Evolutionary conservation across 1,140 invertebrate species (phyloP).

Genomic region (Hesperophylax magnus): DNA sequence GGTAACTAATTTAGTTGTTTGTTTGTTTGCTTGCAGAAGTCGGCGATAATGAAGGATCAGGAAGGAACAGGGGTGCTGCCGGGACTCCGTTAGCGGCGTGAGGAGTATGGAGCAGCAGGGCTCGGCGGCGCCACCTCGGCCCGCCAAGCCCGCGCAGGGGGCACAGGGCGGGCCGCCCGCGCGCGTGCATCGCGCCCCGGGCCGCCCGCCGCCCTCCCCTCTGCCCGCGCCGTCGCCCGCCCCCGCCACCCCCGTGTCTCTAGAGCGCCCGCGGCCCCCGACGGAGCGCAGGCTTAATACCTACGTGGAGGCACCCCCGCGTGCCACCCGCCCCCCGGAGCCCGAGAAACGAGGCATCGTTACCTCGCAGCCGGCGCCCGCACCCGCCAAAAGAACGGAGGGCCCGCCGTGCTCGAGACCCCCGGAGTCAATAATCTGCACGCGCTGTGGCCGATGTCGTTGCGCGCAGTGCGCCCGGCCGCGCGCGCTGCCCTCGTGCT

Average conservation of each 20-base stretch:
- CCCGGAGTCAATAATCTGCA: slow-evolving; percentile 84
- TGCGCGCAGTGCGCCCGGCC: slow-evolving; percentile 91
- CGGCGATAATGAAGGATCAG: slow-evolving; percentile 61
- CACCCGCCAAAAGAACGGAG: slow-evolving; percentile 63
- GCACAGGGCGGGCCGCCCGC: slow-evolving; percentile 47
- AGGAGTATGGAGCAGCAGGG: slow-evolving; percentile 64
- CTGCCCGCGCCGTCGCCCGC: slow-evolving; percentile 71
- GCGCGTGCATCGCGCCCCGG: slow-evolving; percentile 60
- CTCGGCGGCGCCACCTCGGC: slow-evolving; percentile 64
- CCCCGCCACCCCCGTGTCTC: slow-evolving; percentile 75
- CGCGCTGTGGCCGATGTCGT: slow-evolving; percentile 86
- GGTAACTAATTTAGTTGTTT: neutral
- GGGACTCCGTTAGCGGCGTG: slow-evolving; percentile 40
- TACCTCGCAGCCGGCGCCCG: slow-evolving; percentile 65
- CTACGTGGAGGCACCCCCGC: slow-evolving; percentile 85
- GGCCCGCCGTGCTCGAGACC: slow-evolving; percentile 64
- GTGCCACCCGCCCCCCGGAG: slow-evolving; percentile 60
- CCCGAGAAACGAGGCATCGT: slow-evolving; percentile 61
- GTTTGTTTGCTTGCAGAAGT: slow-evolving; percentile 43
- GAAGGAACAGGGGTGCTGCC: slow-evolving; percentile 60
- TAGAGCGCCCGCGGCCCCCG: slow-evolving; percentile 82
- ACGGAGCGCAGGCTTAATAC: slow-evolving; percentile 84
- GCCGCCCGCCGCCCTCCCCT: slow-evolving; percentile 69
- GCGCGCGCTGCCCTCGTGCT: slow-evolving; percentile 85
- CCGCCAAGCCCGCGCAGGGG: slow-evolving; percentile 54